Evolutionary conservation across 1,140 invertebrate species (phyloP).

Genomic region (Caenorhabditis latens): DNA sequence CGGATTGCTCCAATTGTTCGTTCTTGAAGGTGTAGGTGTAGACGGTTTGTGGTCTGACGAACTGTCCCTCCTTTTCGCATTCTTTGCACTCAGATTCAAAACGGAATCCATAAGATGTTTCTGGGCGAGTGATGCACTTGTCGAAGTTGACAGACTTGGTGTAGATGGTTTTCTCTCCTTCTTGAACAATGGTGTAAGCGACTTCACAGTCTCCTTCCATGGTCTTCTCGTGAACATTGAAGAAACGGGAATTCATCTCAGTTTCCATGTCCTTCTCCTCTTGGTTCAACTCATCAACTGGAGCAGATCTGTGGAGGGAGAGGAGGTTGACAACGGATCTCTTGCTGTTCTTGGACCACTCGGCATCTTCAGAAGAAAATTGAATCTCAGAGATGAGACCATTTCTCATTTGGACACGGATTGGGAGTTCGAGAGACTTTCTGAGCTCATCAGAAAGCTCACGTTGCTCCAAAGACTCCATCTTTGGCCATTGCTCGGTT

Average conservation of each 20-base stretch:
- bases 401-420: slow-evolving; percentile 53
- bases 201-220: slow-evolving; percentile 71
- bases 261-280: background rate
- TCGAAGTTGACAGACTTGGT: slow-evolving; percentile 75
- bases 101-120: slow-evolving; percentile 65
- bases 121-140: slow-evolving; percentile 71
- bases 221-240: slow-evolving; percentile 66
- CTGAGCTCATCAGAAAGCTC: slow-evolving; percentile 44
- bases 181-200: slow-evolving; percentile 65
- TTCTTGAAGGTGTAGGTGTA: slow-evolving; percentile 62
- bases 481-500: slow-evolving; percentile 24
- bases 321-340: slow-evolving; percentile 74
- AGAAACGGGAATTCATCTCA: slow-evolving; percentile 43
- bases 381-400: slow-evolving; percentile 60
- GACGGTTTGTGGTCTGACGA: slow-evolving; percentile 39
- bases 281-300: slow-evolving; percentile 8
- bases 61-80: slow-evolving; percentile 55
- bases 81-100: slow-evolving; percentile 58
- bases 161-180: slow-evolving; percentile 63
- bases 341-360: slow-evolving; percentile 78
- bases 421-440: slow-evolving; percentile 47
- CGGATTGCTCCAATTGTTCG: slow-evolving; percentile 44
- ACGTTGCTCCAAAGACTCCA: slow-evolving; percentile 48
- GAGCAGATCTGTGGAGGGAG: slow-evolving; percentile 77
- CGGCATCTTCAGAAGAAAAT: slow-evolving; percentile 68